phyloP scores from a whole-genome alignment of 1,140 invertebrate species.

The Bombus vancouverensis region DNA sequence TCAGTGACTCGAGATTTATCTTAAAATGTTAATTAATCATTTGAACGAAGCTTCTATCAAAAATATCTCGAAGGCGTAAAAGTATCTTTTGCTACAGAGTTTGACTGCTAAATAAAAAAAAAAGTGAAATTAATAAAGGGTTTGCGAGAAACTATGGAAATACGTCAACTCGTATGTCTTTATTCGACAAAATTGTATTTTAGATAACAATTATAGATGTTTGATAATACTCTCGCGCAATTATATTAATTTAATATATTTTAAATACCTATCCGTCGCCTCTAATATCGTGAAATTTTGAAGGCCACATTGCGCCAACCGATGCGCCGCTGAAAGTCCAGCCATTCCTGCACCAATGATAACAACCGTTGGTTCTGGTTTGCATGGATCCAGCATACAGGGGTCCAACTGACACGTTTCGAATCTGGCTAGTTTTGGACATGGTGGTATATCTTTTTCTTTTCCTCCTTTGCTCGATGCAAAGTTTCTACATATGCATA shows the following conservation, averaged over 20 bases:
- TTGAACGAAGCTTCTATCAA: too few species aligned
- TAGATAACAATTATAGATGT: too few species aligned
- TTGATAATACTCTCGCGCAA: too few species aligned
- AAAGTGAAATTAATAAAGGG: too few species aligned
- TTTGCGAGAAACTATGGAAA: too few species aligned
- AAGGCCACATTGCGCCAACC: slow-evolving; percentile 87
- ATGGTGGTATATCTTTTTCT: slow-evolving; percentile 64
- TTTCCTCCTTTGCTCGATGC: slow-evolving; percentile 60
- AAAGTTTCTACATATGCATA: slow-evolving; percentile 61
- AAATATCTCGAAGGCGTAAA: too few species aligned
- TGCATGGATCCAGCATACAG: slow-evolving; percentile 83
- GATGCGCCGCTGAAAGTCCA: slow-evolving; percentile 88
- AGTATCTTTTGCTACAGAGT: too few species aligned
- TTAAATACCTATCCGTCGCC: slow-evolving; percentile 86
- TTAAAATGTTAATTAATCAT: too few species aligned
- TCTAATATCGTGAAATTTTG: slow-evolving; percentile 88
- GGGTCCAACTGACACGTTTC: slow-evolving; percentile 76
- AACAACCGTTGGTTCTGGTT: slow-evolving; percentile 86
- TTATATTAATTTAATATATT: background rate
- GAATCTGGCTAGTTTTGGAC: slow-evolving; percentile 63
- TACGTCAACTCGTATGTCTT: too few species aligned
- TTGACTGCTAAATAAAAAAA: too few species aligned
- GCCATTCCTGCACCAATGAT: slow-evolving; percentile 90
- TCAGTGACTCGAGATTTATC: too few species aligned
- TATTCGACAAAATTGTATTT: too few species aligned